Evolutionary conservation across 2,888 invertebrate species (phyloP), one percentile per base, ranked within the genome.

Genomic region (Cecidostiba fungosa): DNA sequence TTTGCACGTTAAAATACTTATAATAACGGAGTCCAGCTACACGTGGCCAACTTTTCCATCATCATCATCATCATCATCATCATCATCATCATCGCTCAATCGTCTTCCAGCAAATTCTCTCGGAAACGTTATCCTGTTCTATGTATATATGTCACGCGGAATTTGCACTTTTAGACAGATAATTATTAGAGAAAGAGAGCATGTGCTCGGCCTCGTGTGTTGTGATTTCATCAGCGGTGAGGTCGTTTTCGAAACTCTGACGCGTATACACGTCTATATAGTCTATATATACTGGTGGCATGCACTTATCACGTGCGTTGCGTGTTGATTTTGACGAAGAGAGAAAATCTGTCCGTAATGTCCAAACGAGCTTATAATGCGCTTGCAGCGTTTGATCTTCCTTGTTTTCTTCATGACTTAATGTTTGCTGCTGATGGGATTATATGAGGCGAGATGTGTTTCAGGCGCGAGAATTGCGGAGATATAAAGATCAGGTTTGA

Each of bases 271-370:
- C 10, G 43, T 29, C 8, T 29, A 8, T 66, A 29, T 43, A 50
- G n/a, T 36, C 14, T 6, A 39, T 54, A 26, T 62, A 73, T 36
- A 14, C 1, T n/a, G 3, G 19, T 32, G 26, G 69, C 86, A 87
- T 87, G 82, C 87, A 85, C 69, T 85, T 79, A 80, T 83, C 85
- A 87, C 85, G 87, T 87, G 87, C 72, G 43, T 43, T 14, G 77
- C 66, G 47, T 23, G 70, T 73, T 62, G 66, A 74, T 74, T 85
- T 81, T 74, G 54, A 19, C 29, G 54, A 79, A 78, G 36, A 78
- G 54, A 39, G 32, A 78, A 59, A 84, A 84, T 77, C 14, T 14
- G 5, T 36, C 50, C 12, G 59, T 23, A 39, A 72, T 72, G 12
- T 50, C 54, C 29, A 47, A 82, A 77, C 16, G 54, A 81, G 43